Conservation (phyloP, 2,797 vertebrate species). For the Erethizon dorsatum region DNA sequence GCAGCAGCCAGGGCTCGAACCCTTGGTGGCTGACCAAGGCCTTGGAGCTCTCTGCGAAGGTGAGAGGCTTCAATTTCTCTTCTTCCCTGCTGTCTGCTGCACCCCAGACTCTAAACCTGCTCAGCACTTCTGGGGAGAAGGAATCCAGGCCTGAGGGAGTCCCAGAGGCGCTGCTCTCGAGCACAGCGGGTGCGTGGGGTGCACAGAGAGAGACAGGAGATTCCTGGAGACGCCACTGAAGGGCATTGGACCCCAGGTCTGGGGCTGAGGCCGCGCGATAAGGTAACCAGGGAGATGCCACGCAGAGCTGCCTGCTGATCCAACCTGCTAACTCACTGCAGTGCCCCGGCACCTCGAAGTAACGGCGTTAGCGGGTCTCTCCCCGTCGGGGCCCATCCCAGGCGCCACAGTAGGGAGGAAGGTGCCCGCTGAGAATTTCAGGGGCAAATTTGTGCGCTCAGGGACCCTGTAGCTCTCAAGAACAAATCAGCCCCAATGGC, state of each 20-base stretch:
- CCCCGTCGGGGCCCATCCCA: background rate
- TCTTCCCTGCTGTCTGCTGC: background rate
- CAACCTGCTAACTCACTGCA: background rate
- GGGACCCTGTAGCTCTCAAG: slow-evolving; percentile 61
- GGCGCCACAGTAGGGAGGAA: slow-evolving; percentile 52
- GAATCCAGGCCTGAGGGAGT: background rate
- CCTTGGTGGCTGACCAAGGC: background rate
- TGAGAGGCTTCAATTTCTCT: background rate
- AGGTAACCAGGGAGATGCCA: slow-evolving; percentile 74
- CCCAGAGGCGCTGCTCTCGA: background rate
- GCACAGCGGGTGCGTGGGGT: background rate
- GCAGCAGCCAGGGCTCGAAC: background rate
- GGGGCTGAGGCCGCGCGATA: background rate
- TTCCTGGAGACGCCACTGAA: background rate
- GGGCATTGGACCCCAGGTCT: slow-evolving; percentile 41
- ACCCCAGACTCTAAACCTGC: background rate
- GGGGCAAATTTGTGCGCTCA: slow-evolving; percentile 65
- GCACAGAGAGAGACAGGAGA: background rate
- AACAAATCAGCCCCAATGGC: slow-evolving; percentile 66
- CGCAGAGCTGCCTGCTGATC: background rate
- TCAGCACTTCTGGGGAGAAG: background rate
- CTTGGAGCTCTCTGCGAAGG: background rate
- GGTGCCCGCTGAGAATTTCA: slow-evolving; percentile 67
- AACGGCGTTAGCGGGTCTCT: slow-evolving; percentile 41
- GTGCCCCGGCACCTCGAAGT: slow-evolving; percentile 68